Base-by-base conservation (phyloP, 2,113 vertebrate species). In the Mormyrus lacerda region DNA sequence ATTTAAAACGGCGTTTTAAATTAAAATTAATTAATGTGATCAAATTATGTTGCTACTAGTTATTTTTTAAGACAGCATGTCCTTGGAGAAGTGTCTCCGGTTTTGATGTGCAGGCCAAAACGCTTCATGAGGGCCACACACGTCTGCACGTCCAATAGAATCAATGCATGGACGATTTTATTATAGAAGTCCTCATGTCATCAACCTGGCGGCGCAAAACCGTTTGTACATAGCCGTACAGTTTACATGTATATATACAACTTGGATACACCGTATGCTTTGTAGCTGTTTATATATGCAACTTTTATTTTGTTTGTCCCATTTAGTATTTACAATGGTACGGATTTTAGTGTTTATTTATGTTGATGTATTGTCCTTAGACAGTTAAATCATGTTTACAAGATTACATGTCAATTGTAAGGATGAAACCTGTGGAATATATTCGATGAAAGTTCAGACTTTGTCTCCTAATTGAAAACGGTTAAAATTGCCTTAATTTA, bases 321-420 rank as follows among this genome's bases (percentile, higher is more conserved):
- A n/a, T 87, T 91, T 88, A 53, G n/a, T 21, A n/a, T 31, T 45
- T 19, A 65, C 11, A 47, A 89, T 50, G 89, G 90, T 89, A 51
- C 45, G 79, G 31, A 42, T 83, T 15, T 88, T 45, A 65, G 42
- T 45, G 39, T 87, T 61, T 76, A 55, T 65, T 88, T 89, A 15
- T 19, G 55, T 86, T 89, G 42, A 47, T 21, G 79, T 91, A 45
- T 69, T 85, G 53, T 69, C 88, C 48, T 42, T 89, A 85, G 85
- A 50, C 45, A 55, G 89, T 91, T 89, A 85, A 89, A 90, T 89
- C 55, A 90, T 39, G 79, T 89, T 90, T 85, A 89, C 73, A 89
- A 89, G 24, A 42, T 39, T 91, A 55, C 51, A 69, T 58, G 61
- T 90, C 47, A 90, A 82, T 55, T 11, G 50, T 82, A 83, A 42